Base-by-base conservation (phyloP, 2,113 vertebrate species). In the Cyprinus carpio region DNA sequence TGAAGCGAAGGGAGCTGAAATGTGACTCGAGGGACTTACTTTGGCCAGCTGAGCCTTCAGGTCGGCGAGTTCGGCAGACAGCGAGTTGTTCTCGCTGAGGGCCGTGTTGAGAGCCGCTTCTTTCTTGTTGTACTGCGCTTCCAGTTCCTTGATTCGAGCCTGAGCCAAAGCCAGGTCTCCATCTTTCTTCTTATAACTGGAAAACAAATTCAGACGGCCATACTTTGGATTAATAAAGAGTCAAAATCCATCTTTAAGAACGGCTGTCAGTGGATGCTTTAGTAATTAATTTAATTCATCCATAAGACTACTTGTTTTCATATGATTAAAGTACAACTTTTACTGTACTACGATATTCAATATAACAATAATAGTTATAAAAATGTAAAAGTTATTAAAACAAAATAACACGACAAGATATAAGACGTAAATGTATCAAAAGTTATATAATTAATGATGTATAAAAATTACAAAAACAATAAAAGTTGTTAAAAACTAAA, bases 131-230 rank as follows among this genome's bases (percentile, higher is more conserved):
- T 96, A 95, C 56, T 97, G 93, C 4, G 94, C 92, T 86, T 99
- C 97, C 88, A 99, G 93, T 31, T 96, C 96, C 82, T 92, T 95
- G 78, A 96, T 94, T 9, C 97, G 96, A 20, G 95, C 95, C 89
- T 96, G 86, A 1, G 96, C 95, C 37, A 93, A 91, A 0, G 92
- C 89, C 83, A 99, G 92, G 82, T 99, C 98, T 0, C 91, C 92
- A 40, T 99, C 97, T 87, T 96, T 96, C 94, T 99, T 99, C 88
- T 97, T 98, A 74, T 92, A 95, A 90, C 98, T 99, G 87, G 0
- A 92, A 90, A n/a, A 51, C 1, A 82, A 75, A 62, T 11, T 71
- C 31, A 34, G 64, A 31, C 13, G 12, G 62, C 6, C 6, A 60
- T 12, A 25, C 9, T 18, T 31, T 31, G 29, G 15, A 67, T 31